Conservation (phyloP, 1,140 invertebrate species). For the Grapholita molesta region DNA sequence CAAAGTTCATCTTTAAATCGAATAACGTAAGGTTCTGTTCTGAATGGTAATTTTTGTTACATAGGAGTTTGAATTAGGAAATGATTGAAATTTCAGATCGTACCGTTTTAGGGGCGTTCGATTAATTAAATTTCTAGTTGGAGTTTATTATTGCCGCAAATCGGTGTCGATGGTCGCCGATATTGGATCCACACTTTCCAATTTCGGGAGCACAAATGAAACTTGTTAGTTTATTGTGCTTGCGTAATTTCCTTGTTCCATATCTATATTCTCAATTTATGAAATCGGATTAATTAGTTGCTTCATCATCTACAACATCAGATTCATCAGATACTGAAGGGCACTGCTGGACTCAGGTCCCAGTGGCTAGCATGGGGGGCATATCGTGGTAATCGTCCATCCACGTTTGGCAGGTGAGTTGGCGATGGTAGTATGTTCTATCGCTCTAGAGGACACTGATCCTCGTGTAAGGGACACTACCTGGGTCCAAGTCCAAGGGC, state of each 20-base stretch:
- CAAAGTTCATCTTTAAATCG: background rate
- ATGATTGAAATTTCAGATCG: background rate
- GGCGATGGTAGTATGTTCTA: no score
- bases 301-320: no score
- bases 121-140: conserved; percentile 16
- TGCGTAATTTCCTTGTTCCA: background rate
- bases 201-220: background rate
- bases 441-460: no score
- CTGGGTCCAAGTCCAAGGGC: no score
- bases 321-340: no score
- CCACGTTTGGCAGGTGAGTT: no score
- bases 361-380: no score
- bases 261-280: no score
- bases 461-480: no score
- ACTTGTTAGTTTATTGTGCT: background rate
- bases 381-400: no score
- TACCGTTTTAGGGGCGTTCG: background rate
- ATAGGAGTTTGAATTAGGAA: background rate
- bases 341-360: no score
- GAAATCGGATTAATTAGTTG: no score
- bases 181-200: conserved; percentile 1
- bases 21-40: background rate
- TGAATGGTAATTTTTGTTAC: background rate
- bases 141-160: conserved; percentile 7
- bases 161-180: conserved; percentile 3